Evolutionary conservation across 2,113 vertebrate genomes (phyloP).

Genomic region (Odocoileus hemionus): DNA sequence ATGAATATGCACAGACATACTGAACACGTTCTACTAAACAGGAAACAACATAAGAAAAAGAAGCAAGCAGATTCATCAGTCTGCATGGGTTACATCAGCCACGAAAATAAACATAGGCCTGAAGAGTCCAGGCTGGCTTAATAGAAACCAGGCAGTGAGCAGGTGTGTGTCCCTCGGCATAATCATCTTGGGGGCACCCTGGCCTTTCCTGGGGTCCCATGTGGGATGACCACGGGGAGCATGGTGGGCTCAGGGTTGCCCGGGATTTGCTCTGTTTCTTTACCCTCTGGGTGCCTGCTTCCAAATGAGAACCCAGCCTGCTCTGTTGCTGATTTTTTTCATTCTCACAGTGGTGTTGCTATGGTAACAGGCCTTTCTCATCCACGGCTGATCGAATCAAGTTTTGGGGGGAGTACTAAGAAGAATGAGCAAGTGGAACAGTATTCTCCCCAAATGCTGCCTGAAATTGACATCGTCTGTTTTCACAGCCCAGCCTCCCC

Average conservation of each 20-base stretch:
- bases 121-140: neutral
- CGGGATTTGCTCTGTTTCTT: neutral
- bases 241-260: neutral
- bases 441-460: slow-evolving; percentile 45
- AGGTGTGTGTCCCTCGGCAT: slow-evolving; percentile 3
- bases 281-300: neutral
- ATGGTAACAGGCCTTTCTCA: slow-evolving; percentile 27
- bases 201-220: neutral
- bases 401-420: slow-evolving; percentile 22
- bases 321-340: slow-evolving; percentile 9
- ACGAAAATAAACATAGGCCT: slow-evolving; percentile 45
- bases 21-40: slow-evolving; percentile 14
- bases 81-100: slow-evolving; percentile 47
- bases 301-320: neutral
- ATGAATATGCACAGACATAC: slow-evolving; percentile 2
- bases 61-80: slow-evolving; percentile 26
- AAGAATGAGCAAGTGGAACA: slow-evolving; percentile 56
- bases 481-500: neutral
- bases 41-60: neutral
- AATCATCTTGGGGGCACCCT: neutral
- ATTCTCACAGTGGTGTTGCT: neutral
- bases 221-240: neutral
- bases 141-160: slow-evolving; percentile 5
- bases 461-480: slow-evolving; percentile 57
- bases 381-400: slow-evolving; percentile 41